phyloP scores from a whole-genome alignment of 1,140 invertebrate genomes.

The Scaptomyza pallida region DNA sequence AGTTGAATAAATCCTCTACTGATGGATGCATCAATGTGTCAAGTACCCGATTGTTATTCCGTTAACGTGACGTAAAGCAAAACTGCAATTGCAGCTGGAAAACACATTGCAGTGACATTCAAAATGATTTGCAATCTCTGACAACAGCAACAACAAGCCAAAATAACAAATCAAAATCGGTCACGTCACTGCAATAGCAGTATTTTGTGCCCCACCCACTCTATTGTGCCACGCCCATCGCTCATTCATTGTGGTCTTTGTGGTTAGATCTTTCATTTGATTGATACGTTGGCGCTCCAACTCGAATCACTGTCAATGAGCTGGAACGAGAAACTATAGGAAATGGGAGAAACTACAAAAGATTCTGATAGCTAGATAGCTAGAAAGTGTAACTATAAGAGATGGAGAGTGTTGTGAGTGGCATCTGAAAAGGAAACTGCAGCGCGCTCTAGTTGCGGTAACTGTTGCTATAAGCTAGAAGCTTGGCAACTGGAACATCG shows the following conservation, averaged over 20 bases:
- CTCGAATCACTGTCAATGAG: slow-evolving; percentile 25
- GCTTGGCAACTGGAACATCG: not conserved
- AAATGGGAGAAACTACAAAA: not conserved
- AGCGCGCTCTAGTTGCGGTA: not conserved
- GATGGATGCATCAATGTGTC: too few relatives aligned
- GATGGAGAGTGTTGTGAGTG: not conserved
- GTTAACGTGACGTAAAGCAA: not conserved
- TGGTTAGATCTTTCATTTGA: slow-evolving; percentile 50
- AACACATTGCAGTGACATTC: slow-evolving; percentile 31
- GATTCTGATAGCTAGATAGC: too few relatives aligned
- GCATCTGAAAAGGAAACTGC: not conserved
- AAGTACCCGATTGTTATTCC: not conserved
- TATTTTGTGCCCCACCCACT: not conserved
- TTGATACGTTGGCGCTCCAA: slow-evolving; percentile 54
- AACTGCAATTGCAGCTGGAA: slow-evolving; percentile 23
- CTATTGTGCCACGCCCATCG: slow-evolving; percentile 13
- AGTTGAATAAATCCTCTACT: too few relatives aligned
- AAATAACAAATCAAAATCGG: slow-evolving; percentile 69
- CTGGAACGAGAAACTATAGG: slow-evolving; percentile 8
- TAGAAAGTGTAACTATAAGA: not conserved
- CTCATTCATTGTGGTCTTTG: slow-evolving; percentile 35
- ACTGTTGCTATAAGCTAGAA: not conserved
- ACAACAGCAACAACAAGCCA: slow-evolving; percentile 13
- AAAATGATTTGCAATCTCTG: slow-evolving; percentile 42
- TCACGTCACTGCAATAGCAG: slow-evolving; percentile 18